Conservation (phyloP, 2,888 invertebrate species). For the Ellobium chinense region DNA sequence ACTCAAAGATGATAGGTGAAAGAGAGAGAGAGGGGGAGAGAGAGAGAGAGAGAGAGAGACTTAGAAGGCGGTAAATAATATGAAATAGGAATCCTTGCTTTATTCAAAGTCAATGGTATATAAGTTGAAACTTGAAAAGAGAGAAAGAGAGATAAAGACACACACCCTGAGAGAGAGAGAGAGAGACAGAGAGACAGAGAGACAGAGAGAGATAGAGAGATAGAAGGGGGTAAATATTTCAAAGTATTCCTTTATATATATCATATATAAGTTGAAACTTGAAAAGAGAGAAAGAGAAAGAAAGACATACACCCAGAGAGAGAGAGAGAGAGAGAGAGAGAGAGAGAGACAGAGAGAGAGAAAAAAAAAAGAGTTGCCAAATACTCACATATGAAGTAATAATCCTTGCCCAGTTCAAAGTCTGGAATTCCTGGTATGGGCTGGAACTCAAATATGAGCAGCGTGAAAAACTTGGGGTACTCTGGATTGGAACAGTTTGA, state of each 20-base stretch:
- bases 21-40: background rate
- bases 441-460: slow-evolving; percentile 45
- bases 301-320: background rate
- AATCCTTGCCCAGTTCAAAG: slow-evolving; percentile 46
- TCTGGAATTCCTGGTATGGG: slow-evolving; percentile 52
- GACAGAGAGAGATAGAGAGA: background rate
- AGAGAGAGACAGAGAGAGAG: background rate
- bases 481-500: slow-evolving; percentile 49
- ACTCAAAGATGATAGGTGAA: background rate
- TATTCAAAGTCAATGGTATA: no score
- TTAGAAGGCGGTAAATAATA: no score
- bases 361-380: background rate
- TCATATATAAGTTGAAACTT: no score
- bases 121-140: no score
- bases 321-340: background rate
- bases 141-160: slow-evolving; percentile 5
- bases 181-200: slow-evolving; percentile 7
- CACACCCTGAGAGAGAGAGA: background rate
- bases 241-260: no score
- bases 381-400: slow-evolving; percentile 47
- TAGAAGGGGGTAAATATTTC: no score
- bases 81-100: no score
- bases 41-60: background rate
- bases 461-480: slow-evolving; percentile 30
- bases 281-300: slow-evolving; percentile 2